Percentiles rank a stretch among this genome's conserved stretches.
These are phyloP conservation scores for Myotis yumanensis DNA, from an alignment of 2,113 vertebrate species.

Conservation along the genomic window DNA sequence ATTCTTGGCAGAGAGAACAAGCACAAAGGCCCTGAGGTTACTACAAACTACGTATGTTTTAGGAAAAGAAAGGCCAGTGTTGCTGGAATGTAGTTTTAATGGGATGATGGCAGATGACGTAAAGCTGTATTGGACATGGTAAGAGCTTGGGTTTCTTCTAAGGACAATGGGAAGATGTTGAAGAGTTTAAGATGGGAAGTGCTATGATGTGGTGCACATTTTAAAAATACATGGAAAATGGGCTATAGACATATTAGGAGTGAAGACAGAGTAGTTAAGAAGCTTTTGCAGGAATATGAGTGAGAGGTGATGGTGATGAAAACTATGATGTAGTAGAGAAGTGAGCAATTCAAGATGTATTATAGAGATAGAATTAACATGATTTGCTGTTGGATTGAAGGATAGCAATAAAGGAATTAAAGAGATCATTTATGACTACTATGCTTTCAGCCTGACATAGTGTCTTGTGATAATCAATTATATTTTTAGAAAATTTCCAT, in stretches of 20 bases:
- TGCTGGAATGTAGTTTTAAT: background rate
- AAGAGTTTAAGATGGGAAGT: background rate
- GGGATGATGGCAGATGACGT: accelerated
- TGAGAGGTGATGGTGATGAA: background rate
- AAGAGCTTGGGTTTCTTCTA: background rate
- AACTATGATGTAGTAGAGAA: background rate
- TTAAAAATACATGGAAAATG: background rate
- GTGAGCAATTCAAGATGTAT: background rate
- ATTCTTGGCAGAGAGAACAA: background rate
- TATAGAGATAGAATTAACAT: background rate
- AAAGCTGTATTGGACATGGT: background rate
- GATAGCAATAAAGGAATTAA: background rate
- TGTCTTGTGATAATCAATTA: background rate
- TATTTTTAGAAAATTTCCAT: background rate
- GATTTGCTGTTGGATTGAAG: background rate
- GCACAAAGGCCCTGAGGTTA: background rate
- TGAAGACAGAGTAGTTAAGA: background rate
- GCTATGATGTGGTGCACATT: background rate
- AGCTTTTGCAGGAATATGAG: background rate
- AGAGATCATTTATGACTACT: background rate
- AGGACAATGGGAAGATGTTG: background rate
- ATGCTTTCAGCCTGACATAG: background rate
- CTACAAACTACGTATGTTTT: background rate
- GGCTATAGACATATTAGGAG: background rate
- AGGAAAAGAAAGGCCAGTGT: background rate